Evolutionary conservation across 2,888 invertebrate species (phyloP), one percentile per base, ranked within the genome.

Genomic region (Erebia aethiops): DNA sequence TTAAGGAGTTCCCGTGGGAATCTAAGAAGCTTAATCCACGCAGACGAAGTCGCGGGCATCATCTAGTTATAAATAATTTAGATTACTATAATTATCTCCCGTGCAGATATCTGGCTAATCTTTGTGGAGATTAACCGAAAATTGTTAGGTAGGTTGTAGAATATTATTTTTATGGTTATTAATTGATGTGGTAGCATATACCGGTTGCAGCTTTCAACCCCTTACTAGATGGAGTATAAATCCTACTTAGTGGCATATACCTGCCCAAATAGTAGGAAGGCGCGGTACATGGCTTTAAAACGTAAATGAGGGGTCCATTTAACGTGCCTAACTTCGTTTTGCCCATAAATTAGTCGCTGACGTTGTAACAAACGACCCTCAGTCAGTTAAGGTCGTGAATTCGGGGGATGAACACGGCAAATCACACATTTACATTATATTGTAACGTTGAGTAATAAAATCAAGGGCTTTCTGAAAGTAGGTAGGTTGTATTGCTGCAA

Each of bases 301-400:
- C 21, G 9, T 49, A 63, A 63, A 63, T 51, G 26, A 49, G 26
- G 26, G 26, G 49, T 51, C 51, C 49, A 63, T 63, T 63, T 63
- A 63, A 49, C 21, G 62, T n/a, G 2, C 49, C 26, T 51, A 63
- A 63, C 63, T 49, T 63, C 63, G 63, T 63, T 63, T 63, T n/a
- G n/a, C 51, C 13, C 26, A 51, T 63, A 63, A 63, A 63, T 63
- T 63, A 63, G 62, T 10, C 14, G 46, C 61, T 18, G 21, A 41
- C 49, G 21, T 62, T 21, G 62, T 49, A 18, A 62, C 62, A 62
- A 62, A 46, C 62, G 62, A 21, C 21, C 49, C 18, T 0, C 14
- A 21, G 14, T 46, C 14, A 16, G 18, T 57, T 57, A 46, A 61
- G 62, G 62, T 49, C 62, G 49, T 18, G 13, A n/a, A n/a, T 5